Evolutionary conservation across 1,140 invertebrate species (phyloP).

Genomic region (Ooceraea biroi): DNA sequence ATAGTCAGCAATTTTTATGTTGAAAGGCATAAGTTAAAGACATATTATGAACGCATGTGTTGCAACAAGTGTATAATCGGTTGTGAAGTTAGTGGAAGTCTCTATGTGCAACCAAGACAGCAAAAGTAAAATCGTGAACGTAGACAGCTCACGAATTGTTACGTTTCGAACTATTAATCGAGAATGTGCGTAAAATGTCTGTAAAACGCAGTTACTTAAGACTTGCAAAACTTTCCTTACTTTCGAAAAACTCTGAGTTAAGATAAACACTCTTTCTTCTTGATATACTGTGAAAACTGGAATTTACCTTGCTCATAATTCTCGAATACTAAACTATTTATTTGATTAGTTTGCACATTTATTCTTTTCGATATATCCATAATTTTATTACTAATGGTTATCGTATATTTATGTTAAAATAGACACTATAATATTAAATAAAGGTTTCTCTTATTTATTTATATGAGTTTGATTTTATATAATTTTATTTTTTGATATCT

Average conservation of each 20-base stretch:
- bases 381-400: background rate
- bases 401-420: background rate
- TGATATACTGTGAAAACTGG: background rate
- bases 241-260: constrained; percentile 26
- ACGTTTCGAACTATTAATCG: too few relatives aligned
- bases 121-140: constrained; percentile 23
- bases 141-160: too few relatives aligned
- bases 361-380: background rate
- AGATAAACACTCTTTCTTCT: constrained; percentile 27
- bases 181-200: constrained; percentile 15
- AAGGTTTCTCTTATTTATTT: constrained; percentile 4
- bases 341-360: background rate
- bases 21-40: constrained; percentile 62
- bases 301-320: constrained; percentile 4
- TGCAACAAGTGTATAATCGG: constrained; percentile 32
- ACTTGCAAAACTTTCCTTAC: constrained; percentile 24
- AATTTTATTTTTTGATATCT: too few relatives aligned
- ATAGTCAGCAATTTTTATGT: too few relatives aligned
- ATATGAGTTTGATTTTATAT: too few relatives aligned
- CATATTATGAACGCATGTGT: constrained; percentile 45
- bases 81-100: constrained; percentile 5
- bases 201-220: constrained; percentile 25
- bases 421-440: constrained; percentile 19
- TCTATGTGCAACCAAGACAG: constrained; percentile 26
- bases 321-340: too few relatives aligned